Percentiles rank a stretch among this genome's conserved stretches.
Conservation (phyloP, 2,888 invertebrate genomes). For the Epinotia brunnichana region DNA sequence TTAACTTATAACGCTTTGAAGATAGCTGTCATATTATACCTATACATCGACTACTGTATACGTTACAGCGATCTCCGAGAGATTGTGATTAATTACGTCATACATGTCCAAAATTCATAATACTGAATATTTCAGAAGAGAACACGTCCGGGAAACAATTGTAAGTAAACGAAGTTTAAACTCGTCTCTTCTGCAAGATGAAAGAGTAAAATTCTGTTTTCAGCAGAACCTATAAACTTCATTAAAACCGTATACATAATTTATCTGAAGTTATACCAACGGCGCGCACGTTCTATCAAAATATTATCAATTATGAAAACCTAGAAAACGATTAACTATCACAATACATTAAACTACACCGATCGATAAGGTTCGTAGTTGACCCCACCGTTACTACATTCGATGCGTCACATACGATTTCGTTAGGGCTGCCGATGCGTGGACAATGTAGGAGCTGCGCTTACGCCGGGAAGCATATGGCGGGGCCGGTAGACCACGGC, state of each 20-base stretch:
- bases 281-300: constrained; percentile 1
- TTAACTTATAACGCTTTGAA: constrained; percentile 42
- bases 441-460: constrained; percentile 46
- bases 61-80: constrained; percentile 9
- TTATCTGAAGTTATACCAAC: not conserved
- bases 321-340: constrained; percentile 9
- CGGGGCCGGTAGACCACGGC: constrained; percentile 76
- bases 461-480: constrained; percentile 70
- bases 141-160: not conserved
- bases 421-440: constrained; percentile 51
- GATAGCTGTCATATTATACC: constrained; percentile 25
- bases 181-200: not conserved
- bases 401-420: constrained; percentile 44
- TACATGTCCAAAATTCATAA: constrained; percentile 14
- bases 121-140: constrained; percentile 1
- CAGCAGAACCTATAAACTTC: not conserved
- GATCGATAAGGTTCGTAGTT: constrained; percentile 25
- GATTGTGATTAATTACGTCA: constrained; percentile 27
- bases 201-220: not conserved
- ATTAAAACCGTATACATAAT: not conserved
- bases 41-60: constrained; percentile 14
- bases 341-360: not conserved
- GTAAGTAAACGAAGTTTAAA: not conserved
- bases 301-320: not conserved
- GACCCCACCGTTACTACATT: constrained; percentile 28